Evolutionary conservation across 2,113 vertebrate genomes (phyloP), one percentile per base, ranked within the genome.

Genomic region (Tachysurus vachellii): DNA sequence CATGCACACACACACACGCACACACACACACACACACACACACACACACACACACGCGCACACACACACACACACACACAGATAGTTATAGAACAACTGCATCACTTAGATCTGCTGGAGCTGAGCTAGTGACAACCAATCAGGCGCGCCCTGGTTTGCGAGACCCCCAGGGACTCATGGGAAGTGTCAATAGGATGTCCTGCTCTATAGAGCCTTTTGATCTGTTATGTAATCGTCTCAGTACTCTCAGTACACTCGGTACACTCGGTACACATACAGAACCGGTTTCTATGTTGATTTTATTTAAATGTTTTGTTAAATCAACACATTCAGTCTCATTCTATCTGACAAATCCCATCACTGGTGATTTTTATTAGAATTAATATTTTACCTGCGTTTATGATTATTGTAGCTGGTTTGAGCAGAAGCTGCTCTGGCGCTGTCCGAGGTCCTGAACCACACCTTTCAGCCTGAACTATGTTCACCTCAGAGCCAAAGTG

Each of bases 381-480:
- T 13, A 28, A 19, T 9, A 44, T 21, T 42, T 8, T 66, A 0
- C n/a, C 11, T 66, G n/a, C 5, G 19, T 7, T 66, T 1, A 36
- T 16, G 14, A 70, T 36, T 9, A 73, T 3, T 17, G 66, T 6
- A 17, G 70, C 1, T 21, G 11, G 3, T 28, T 4, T 21, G 21
- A 9, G 31, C 31, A 10, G 14, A 7, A 12, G 11, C 23, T 8
- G 75, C 75, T 16, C 44, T 61, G 80, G 13, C 19, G 59, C 81
- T 66, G 81, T 82, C 81, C 81, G n/a, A 66, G 81, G 81, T 82
- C 23, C 81, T 82, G 81, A 82, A 64, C 62, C 57, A 28, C 79
- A 75, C 42, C 10, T 50, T 36, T 50, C 47, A 50, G 5, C 47
- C 47, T 50, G 47, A 50, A 50, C 47, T 50, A 23, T 23, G 9